Base-by-base conservation (phyloP, 2,113 vertebrate species). In the Myotis davidii region DNA sequence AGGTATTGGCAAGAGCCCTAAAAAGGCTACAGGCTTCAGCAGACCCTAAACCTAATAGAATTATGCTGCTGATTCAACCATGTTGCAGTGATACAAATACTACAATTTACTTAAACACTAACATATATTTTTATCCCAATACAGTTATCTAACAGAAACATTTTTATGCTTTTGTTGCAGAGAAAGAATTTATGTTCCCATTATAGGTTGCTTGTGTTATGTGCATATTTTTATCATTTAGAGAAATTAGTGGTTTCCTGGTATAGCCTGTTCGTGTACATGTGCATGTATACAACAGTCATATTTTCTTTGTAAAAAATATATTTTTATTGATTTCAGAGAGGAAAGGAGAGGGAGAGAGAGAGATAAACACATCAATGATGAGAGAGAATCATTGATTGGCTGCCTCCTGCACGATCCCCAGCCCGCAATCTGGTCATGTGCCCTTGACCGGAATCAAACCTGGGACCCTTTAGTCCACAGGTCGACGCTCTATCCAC, bases 1-100 rank as follows among this genome's bases (percentile, higher is more conserved):
- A 97, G 37, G 84, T 89, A 59, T 27, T 72, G 90, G 59, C 56
- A 93, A 85, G 72, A 85, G 89, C 20, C 64, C 67, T 34, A 20
- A 84, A 94, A 82, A 65, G 59, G 83, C 27, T 83, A 12, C 23
- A 77, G 29, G 11, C 23, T 88, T 70, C 18, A 12, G 34, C 16
- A 45, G 23, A 77, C 12, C 27, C 32, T 83, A 70, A 70, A 59
- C 5, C 56, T 72, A 70, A 39, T 20, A 56, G 32, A 34, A 65
- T 32, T 25, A 37, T 45, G 9, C 13, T 85, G 14, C 29, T 54
- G 74, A 79, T 69, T 73, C 42, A 94, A 61, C 21, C 2, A 34
- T 42, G 18, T 78, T 90, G 34, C 59, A 34, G n/a, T 76, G 50
- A 85, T 29, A 29, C 2, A 64, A 74, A 86, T 42, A 73, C 11